These are phyloP conservation scores for Crambe crambe DNA, from an alignment of 37 sponge, comb jelly and placozoan genomes.

Conservation along the genomic window DNA sequence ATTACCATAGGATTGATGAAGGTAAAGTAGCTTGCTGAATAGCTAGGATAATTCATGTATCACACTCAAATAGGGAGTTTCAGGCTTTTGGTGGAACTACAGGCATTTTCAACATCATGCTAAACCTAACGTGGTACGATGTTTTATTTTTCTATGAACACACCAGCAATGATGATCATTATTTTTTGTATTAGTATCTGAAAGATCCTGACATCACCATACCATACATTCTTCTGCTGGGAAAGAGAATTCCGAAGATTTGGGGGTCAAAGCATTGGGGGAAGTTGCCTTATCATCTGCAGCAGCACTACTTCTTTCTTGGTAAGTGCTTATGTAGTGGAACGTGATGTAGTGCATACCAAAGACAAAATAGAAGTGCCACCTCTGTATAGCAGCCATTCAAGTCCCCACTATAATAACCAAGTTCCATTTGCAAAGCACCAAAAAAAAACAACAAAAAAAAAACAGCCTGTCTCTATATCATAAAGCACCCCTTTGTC, in stretches of 20 bases:
- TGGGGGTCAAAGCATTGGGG: conserved; percentile 80
- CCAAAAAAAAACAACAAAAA: background rate
- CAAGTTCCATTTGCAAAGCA: background rate
- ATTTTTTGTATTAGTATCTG: conserved; percentile 37
- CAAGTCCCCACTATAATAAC: background rate
- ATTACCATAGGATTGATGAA: conserved; percentile 61
- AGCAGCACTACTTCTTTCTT: conserved; percentile 82
- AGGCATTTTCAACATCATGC: conserved; percentile 86
- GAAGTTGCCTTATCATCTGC: conserved; percentile 62
- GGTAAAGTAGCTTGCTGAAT: background rate
- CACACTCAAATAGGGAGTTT: conserved; percentile 44
- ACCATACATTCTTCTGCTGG: conserved; percentile 68
- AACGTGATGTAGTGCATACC: background rate
- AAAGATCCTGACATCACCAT: conserved; percentile 88
- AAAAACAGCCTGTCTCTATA: too few relatives aligned
- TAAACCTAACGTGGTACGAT: conserved; percentile 84
- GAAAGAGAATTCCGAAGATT: conserved; percentile 72
- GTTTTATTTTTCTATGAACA: background rate
- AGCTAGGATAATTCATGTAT: background rate
- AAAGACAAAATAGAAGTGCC: background rate
- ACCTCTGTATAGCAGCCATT: too few relatives aligned
- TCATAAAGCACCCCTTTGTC: background rate
- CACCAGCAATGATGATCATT: background rate
- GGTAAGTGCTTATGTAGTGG: conserved; percentile 33
- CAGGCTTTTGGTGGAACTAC: conserved; percentile 80